These are phyloP conservation scores for Eristalinus sepulchralis DNA, from an alignment of 2,888 invertebrate species.

Conservation along the genomic window DNA sequence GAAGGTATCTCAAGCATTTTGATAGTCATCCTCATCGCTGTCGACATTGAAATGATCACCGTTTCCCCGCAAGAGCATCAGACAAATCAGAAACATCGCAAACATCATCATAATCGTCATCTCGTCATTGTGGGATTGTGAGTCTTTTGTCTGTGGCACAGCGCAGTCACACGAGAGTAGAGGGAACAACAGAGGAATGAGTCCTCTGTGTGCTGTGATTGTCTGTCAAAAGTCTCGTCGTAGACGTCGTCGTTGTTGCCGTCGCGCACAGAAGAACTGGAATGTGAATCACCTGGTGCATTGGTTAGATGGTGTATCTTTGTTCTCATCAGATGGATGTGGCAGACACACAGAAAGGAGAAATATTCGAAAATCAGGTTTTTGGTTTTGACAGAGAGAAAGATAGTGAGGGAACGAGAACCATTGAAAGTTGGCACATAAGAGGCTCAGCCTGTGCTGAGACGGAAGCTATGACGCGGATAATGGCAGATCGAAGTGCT, in stretches of 20 bases:
- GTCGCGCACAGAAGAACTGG: slow-evolving; percentile 4
- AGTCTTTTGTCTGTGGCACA: slow-evolving; percentile 23
- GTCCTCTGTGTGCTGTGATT: slow-evolving; percentile 14
- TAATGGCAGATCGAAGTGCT: not conserved
- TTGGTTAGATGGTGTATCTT: slow-evolving; percentile 4
- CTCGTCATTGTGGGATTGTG: slow-evolving; percentile 11
- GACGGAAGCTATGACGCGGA: not conserved
- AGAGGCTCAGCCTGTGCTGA: not conserved
- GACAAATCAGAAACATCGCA: not conserved
- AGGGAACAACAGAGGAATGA: slow-evolving; percentile 12
- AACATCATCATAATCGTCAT: slow-evolving; percentile 2
- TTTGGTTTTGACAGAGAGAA: not conserved
- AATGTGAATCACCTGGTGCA: slow-evolving; percentile 44
- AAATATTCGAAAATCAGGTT: slow-evolving; percentile 24
- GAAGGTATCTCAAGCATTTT: slow-evolving; percentile 26
- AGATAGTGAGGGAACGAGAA: not conserved
- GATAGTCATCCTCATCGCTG: slow-evolving; percentile 24
- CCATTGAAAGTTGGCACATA: not conserved
- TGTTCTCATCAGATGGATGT: slow-evolving; percentile 3
- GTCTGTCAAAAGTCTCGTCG: slow-evolving; percentile 46
- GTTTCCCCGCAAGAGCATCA: not conserved
- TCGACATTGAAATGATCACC: slow-evolving; percentile 11
- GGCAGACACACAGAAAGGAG: not conserved
- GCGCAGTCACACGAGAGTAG: not conserved
- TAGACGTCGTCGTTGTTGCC: too few relatives aligned